Percentiles rank a stretch among this genome's conserved stretches.
Conservation (phyloP, 2,113 vertebrate species). For the Catharus fuscescens region DNA sequence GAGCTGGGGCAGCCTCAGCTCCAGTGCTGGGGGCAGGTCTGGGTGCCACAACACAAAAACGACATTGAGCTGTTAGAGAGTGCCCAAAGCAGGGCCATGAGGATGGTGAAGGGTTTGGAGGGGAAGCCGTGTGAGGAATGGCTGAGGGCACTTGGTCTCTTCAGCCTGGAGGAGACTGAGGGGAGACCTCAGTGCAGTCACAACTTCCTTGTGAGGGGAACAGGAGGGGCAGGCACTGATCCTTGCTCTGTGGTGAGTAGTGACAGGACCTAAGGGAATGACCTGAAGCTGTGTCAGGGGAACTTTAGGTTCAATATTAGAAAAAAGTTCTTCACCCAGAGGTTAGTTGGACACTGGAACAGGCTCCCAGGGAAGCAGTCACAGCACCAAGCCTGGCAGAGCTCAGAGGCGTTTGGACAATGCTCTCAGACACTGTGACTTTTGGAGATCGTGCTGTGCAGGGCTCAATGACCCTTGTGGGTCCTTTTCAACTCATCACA, state of each 20-base stretch:
- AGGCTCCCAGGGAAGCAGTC: fast-evolving
- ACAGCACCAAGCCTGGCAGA: not conserved
- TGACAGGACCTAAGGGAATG: fast-evolving
- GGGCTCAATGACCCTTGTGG: too few relatives aligned
- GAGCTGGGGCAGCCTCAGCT: too few relatives aligned
- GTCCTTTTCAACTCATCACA: not conserved
- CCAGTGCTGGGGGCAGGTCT: too few relatives aligned
- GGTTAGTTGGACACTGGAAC: fast-evolving
- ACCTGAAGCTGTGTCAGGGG: not conserved
- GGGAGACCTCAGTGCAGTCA: not conserved
- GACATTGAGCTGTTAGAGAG: too few relatives aligned
- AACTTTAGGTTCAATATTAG: not conserved
- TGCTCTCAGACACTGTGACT: too few relatives aligned
- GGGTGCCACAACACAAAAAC: too few relatives aligned
- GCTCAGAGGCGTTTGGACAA: fast-evolving
- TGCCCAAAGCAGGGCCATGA: too few relatives aligned
- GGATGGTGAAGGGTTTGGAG: too few relatives aligned
- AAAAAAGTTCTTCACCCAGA: not conserved
- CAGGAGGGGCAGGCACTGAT: not conserved
- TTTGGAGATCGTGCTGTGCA: not conserved
- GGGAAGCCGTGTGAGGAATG: too few relatives aligned
- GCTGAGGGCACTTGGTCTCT: too few relatives aligned
- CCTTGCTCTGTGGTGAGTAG: fast-evolving
- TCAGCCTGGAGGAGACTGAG: too few relatives aligned
- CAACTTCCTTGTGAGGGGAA: fast-evolving